Evolutionary conservation across 2,888 invertebrate genomes (phyloP), one percentile per base, ranked within the genome.

Genomic region (Pammene aurita): DNA sequence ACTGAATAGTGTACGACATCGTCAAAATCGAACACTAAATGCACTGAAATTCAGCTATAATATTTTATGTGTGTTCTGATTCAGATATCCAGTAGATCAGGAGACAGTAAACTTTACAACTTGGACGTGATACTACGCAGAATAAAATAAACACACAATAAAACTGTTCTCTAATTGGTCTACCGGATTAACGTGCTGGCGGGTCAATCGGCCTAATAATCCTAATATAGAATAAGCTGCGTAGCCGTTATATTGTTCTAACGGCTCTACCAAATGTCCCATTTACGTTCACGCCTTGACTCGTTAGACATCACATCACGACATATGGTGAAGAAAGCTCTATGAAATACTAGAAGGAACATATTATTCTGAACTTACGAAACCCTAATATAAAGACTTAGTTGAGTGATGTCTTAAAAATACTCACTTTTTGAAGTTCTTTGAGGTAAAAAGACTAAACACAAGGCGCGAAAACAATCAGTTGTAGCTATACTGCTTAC

Each of bases 201-300:
- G 56, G 52, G 57, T 57, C 67, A 63, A 67, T 63, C 52, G 52
- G 44, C n/a, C 68, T 57, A 68, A 63, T 63, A 44, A 44, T 35
- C n/a, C 68, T 57, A 68, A 63, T 63, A 44, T 63, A 68, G 62
- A 68, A 63, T 63, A 68, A 57, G 46, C 46, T 13, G n/a, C 35
- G 14, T n/a, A 35, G 66, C 57, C 62, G 48, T 62, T 62, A 60
- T 26, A 56, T 48, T 56, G 56, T 62, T 56, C 56, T 62, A 55
- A 67, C 55, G 48, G 50, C 50, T 14, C 57, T 38, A 18, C 44
- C 56, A 52, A 58, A 52, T 62, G 41, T 38, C 38, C 50, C 38
- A 50, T 62, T 52, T 62, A 41, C 18, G n/a, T 50, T 62, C 41
- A 62, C 50, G 50, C n/a, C 41, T 18, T 41, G 50, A 41, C 38